Evolutionary conservation across 2,888 invertebrate species (phyloP).

Genomic region (Trichogramma evanescens): DNA sequence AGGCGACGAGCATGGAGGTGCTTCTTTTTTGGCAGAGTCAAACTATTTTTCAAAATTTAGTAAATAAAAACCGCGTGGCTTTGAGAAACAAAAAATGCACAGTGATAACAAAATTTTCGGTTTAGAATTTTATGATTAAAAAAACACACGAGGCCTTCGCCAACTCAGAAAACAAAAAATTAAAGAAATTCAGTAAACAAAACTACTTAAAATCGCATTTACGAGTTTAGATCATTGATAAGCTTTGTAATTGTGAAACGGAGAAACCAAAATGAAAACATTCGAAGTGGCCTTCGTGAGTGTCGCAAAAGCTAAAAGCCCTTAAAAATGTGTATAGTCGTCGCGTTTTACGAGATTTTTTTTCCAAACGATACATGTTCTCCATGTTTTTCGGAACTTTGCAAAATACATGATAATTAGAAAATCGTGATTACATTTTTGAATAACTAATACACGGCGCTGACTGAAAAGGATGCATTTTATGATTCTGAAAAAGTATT

Average conservation of each 20-base stretch:
- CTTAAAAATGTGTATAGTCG: constrained; percentile 12
- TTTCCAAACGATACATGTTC: constrained; percentile 21
- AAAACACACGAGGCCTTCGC: constrained; percentile 33
- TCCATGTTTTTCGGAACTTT: constrained; percentile 7
- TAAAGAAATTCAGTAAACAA: constrained; percentile 18
- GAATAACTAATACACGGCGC: constrained; percentile 21
- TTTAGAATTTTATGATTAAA: constrained; percentile 22
- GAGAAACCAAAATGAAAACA: constrained; percentile 31
- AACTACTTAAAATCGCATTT: constrained; percentile 18
- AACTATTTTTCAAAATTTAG: constrained; percentile 46
- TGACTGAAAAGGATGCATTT: constrained; percentile 13
- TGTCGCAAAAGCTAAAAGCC: constrained; percentile 26
- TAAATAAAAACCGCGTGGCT: constrained; percentile 29
- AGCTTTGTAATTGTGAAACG: constrained; percentile 37
- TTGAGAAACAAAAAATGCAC: constrained; percentile 22
- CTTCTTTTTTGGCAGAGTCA: constrained; percentile 33
- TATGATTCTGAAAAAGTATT: constrained; percentile 10
- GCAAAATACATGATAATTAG: constrained; percentile 18
- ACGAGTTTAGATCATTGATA: constrained; percentile 26
- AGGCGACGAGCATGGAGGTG: constrained; percentile 27
- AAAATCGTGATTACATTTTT: constrained; percentile 21
- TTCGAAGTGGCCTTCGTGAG: constrained; percentile 47
- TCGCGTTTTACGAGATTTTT: constrained; percentile 35
- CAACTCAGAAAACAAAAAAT: constrained; percentile 23
- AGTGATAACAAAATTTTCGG: constrained; percentile 19